Evolutionary conservation across 2,113 vertebrate genomes (phyloP), one percentile per base, ranked within the genome.

Genomic region (Oriolus oriolus): DNA sequence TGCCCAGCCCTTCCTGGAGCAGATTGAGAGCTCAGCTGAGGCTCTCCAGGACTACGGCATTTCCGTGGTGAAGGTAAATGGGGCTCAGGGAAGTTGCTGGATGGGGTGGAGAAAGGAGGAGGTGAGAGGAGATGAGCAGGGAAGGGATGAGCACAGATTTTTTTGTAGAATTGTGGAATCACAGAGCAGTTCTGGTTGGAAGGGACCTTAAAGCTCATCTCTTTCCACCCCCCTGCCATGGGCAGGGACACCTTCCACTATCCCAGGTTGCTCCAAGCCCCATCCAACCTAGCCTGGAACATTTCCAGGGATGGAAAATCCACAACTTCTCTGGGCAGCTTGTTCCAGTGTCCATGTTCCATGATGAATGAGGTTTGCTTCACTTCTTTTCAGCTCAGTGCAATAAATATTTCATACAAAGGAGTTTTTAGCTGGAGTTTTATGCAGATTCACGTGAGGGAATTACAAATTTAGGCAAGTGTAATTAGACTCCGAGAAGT

Each of bases 11-110:
- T 99, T 99, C 96, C 80, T 99, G 96, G 97, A 98, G 94, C 98
- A 99, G 97, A 71, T 99, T 44, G 98, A 98, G 86, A 97, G 98
- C 91, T 99, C 99, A 1, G 98, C 97, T 6, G 98, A 98, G 53
- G 98, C 94, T 15, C 98, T 99, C n/a, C 97, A 98, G 90, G 99
- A 99, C 76, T 99, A 99, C 54, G 99, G 99, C 6, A 97, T 99
- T 85, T 97, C 98, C 1, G 99, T 99, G 86, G 98, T 98, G 68
- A 99, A 98, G 98, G 99, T 99, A 97, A 92, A 11, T 37, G 60
- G 60, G 77, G 21, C 47, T 35, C 54, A 50, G 41, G 56, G 27
- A 28, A 42, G 42, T 47, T 90, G 54, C 71, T 84, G 79, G 54
- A 9, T 45, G 42, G 54, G 54, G 13, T 52, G 70, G 61, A n/a